phyloP scores from a whole-genome alignment of 1,140 invertebrate genomes.

The Oscheius sp. region DNA sequence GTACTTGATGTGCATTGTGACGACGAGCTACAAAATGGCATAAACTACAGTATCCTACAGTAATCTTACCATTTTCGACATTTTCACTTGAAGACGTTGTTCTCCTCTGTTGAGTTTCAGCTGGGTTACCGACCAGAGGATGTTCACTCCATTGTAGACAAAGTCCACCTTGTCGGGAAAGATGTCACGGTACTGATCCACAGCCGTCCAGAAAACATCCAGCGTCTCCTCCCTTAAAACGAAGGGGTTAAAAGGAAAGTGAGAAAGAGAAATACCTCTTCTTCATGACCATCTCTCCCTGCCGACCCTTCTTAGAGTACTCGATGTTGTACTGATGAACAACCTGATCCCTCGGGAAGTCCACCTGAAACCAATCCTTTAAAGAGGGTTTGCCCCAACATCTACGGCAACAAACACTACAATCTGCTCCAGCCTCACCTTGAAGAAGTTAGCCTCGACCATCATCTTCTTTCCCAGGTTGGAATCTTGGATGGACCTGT shows the following conservation, averaged over 20 bases:
- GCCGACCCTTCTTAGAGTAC: neutral
- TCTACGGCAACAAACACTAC: no score
- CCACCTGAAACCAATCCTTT: no score
- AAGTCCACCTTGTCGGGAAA: neutral
- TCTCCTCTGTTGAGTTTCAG: neutral
- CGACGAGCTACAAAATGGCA: neutral
- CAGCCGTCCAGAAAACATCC: neutral
- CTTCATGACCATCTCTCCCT: neutral
- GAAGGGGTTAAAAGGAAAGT: neutral
- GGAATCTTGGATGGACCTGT: neutral
- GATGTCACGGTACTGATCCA: neutral
- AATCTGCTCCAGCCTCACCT: no score
- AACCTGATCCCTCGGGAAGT: neutral
- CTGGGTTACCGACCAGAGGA: neutral
- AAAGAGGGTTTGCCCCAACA: no score
- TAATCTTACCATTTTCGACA: neutral
- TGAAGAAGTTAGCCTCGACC: conserved; percentile 1
- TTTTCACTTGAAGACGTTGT: neutral
- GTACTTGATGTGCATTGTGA: neutral
- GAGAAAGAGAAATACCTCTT: neutral
- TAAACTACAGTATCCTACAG: no score
- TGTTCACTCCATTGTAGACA: conserved; percentile 18
- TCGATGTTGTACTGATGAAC: neutral
- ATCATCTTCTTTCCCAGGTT: neutral
- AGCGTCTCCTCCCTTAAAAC: neutral